phyloP scores from a whole-genome alignment of 2,113 vertebrate genomes.

The Poecilia latipinna region DNA sequence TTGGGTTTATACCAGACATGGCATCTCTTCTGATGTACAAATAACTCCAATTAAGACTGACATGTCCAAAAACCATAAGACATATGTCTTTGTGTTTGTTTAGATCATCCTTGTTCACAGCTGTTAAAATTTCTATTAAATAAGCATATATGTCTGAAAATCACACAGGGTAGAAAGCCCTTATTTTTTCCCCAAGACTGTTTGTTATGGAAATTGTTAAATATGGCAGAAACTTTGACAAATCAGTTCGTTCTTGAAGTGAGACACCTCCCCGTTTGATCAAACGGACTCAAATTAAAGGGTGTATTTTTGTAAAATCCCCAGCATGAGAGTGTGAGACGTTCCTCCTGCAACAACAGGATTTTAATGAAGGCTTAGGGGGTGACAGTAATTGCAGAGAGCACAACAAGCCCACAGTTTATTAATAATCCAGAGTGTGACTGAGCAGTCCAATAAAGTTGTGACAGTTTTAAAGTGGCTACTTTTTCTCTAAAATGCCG shows the following conservation, averaged over 20 bases:
- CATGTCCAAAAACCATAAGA: too few relatives aligned
- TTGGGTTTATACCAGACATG: too few relatives aligned
- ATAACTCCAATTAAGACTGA: too few relatives aligned
- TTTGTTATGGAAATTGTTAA: background rate
- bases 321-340: background rate
- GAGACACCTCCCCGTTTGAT: too few relatives aligned
- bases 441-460: slow-evolving; percentile 6
- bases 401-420: background rate
- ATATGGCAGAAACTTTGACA: too few relatives aligned
- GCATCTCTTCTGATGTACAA: too few relatives aligned
- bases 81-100: too few relatives aligned
- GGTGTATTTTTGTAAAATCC: background rate
- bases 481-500: background rate
- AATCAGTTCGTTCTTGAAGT: background rate
- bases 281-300: background rate
- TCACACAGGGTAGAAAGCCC: too few relatives aligned
- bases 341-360: background rate
- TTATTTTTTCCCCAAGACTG: too few relatives aligned
- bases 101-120: too few relatives aligned
- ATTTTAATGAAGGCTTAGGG: background rate
- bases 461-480: background rate
- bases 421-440: background rate
- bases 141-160: background rate
- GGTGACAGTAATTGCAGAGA: background rate
- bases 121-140: background rate